Percentiles rank a stretch among this genome's conserved stretches.
Conservation (phyloP, 2,888 invertebrate genomes). For the Thecocarcelia acutangulata region DNA sequence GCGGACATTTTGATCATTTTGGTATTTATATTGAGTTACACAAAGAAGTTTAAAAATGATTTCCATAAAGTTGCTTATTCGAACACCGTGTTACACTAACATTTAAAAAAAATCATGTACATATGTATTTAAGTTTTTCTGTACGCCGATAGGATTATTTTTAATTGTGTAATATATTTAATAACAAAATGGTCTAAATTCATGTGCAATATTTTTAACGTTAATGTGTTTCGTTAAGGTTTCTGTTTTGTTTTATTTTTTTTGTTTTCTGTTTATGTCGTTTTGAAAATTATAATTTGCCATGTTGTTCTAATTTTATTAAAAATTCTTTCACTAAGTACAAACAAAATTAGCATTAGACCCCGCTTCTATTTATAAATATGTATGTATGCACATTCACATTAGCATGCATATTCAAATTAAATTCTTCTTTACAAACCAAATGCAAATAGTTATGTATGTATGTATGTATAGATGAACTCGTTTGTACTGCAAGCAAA, state of each 20-base stretch:
- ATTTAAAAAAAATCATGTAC: too few species aligned
- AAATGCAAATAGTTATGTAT: not conserved
- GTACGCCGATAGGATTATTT: conserved; percentile 8
- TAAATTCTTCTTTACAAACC: conserved; percentile 38
- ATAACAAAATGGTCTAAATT: conserved; percentile 20
- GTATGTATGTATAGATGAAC: too few species aligned
- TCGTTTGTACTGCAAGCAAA: conserved; percentile 17
- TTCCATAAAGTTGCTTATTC: too few species aligned
- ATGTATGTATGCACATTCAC: conserved; percentile 14
- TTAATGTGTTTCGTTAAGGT: conserved; percentile 47
- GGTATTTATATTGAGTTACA: too few species aligned
- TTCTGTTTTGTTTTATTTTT: conserved; percentile 5
- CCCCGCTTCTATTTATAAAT: conserved; percentile 60
- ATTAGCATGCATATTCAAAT: conserved; percentile 37
- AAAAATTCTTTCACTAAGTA: conserved; percentile 51
- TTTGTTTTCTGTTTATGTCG: conserved; percentile 7
- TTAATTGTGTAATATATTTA: conserved; percentile 18
- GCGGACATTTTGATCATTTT: too few species aligned
- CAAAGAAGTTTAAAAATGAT: too few species aligned
- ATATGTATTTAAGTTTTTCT: too few species aligned
- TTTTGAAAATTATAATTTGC: conserved; percentile 54
- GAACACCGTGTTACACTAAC: too few species aligned
- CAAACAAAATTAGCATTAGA: conserved; percentile 54
- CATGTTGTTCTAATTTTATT: conserved; percentile 53
- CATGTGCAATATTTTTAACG: conserved; percentile 2